These are phyloP conservation scores for Ceratitis capitata DNA, from an alignment of 1,140 invertebrate genomes.

Conservation along the genomic window DNA sequence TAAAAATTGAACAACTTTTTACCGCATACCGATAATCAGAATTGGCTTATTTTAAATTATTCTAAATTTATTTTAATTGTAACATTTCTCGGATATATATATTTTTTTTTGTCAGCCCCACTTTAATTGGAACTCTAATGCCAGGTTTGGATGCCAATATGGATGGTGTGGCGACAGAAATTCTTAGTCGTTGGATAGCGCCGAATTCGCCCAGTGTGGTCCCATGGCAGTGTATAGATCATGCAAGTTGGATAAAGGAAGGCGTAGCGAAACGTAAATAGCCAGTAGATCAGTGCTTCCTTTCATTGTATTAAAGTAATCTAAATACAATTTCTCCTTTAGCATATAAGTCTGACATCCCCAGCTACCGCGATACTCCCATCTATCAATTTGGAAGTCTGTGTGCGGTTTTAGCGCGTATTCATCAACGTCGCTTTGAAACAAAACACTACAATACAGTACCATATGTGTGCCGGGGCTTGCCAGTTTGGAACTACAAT, in stretches of 20 bases:
- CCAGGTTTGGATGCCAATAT: constrained; percentile 58
- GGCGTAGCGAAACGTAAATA: constrained; percentile 53
- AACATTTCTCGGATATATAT: neutral
- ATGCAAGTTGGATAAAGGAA: constrained; percentile 49
- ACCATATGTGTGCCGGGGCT: constrained; percentile 56
- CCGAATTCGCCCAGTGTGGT: constrained; percentile 48
- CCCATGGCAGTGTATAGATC: constrained; percentile 58
- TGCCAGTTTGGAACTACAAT: constrained; percentile 59
- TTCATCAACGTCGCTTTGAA: constrained; percentile 54
- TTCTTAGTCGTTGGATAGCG: constrained; percentile 55
- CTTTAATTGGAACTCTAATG: constrained; percentile 59
- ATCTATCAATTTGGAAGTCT: constrained; percentile 49
- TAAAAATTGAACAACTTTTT: constrained; percentile 20
- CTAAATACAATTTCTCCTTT: neutral
- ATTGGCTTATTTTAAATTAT: neutral
- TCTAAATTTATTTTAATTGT: neutral
- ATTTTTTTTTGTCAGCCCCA: constrained; percentile 46
- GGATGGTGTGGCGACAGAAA: constrained; percentile 52
- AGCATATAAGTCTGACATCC: neutral
- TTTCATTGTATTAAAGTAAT: neutral
- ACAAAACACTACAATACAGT: constrained; percentile 54
- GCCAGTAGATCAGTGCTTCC: neutral
- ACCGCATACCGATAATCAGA: neutral
- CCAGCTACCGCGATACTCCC: neutral
- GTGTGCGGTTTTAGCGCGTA: constrained; percentile 49